phyloP scores from a whole-genome alignment of 2,113 vertebrate genomes.

The Cettia cetti region DNA sequence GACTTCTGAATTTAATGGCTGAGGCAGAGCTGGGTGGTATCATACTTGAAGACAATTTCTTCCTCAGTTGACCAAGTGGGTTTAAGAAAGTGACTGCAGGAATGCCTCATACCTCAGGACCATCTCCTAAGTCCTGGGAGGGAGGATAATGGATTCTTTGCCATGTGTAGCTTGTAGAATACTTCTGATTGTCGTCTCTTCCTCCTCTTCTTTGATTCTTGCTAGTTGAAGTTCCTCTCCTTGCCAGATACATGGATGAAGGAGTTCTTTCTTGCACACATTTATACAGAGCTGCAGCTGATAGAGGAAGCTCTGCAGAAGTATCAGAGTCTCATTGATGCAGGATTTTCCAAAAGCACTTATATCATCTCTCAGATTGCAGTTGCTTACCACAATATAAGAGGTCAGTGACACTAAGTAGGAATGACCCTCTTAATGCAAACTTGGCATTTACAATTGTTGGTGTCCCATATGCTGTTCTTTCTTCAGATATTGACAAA shows the following conservation, averaged over 20 bases:
- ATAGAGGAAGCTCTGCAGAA: slow-evolving; percentile 97
- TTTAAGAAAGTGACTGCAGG: neutral
- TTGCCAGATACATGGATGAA: slow-evolving; percentile 97
- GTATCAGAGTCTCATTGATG: slow-evolving; percentile 95
- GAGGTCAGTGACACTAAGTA: slow-evolving; percentile 76
- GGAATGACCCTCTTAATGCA: neutral
- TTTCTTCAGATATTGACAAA: slow-evolving; percentile 92
- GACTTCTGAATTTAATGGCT: neutral
- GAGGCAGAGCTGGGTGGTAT: neutral
- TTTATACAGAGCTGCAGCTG: slow-evolving; percentile 97
- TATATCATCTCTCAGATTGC: slow-evolving; percentile 99
- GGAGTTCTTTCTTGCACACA: slow-evolving; percentile 98
- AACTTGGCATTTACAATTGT: neutral
- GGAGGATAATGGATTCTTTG: slow-evolving; percentile 7
- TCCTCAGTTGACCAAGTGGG: neutral
- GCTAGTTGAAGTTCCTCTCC: slow-evolving; percentile 93
- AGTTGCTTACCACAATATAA: slow-evolving; percentile 97
- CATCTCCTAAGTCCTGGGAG: neutral
- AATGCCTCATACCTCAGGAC: neutral
- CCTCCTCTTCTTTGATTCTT: slow-evolving; percentile 54
- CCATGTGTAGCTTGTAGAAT: neutral
- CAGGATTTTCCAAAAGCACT: slow-evolving; percentile 96
- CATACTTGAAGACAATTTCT: neutral
- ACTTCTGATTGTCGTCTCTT: slow-evolving; percentile 51
- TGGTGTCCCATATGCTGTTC: neutral